Base-by-base conservation (phyloP, 2,888 invertebrate genomes). In the Dione vanillae region DNA sequence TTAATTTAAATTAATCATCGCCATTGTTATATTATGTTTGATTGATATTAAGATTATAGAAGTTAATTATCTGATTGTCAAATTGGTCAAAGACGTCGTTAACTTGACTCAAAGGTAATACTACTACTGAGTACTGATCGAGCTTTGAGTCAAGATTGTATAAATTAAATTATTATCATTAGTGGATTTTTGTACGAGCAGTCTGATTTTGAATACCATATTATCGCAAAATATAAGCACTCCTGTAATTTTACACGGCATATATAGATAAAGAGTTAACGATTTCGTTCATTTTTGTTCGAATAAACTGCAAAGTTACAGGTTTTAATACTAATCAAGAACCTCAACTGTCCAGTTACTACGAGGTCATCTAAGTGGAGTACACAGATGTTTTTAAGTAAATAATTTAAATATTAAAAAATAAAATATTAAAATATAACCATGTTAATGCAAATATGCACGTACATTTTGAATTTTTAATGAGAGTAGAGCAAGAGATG, bases 341-440 rank as follows among this genome's bases (percentile, higher is more conserved):
- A 27, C 5, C 27, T 27, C 27, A 2, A 27, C 27, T 27, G 27
- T 27, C 27, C 27, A 27, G 5, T 5, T 27, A 47, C 52, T 35
- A 9, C 2, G 10, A 35, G n/a, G 3, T 19, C 12, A 35, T 0
- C 27, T 52, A 14, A 14, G n/a, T 35, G 9, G 11, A 37, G 16
- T 11, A 37, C 11, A 16, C n/a, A 6, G 9, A 10, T 0, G n/a
- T 37, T 37, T 19, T 56, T 40, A 40, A 40, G 37, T 7, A 56
- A 11, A 19, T 37, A 11, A 40, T 56, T 37, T 40, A 7, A 37
- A 56, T 56, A 11, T 54, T 16, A 19, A 10, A 40, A 37, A 16
- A 37, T 56, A 40, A 40, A 56, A 56, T 56, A 56, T 56, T 56
- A 56, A 56, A 56, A 56, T 56, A 37, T 56, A 54, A 35, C n/a